Evolutionary conservation across 2,888 invertebrate species (phyloP), one percentile per base, ranked within the genome.

Genomic region (Nomada flava): DNA sequence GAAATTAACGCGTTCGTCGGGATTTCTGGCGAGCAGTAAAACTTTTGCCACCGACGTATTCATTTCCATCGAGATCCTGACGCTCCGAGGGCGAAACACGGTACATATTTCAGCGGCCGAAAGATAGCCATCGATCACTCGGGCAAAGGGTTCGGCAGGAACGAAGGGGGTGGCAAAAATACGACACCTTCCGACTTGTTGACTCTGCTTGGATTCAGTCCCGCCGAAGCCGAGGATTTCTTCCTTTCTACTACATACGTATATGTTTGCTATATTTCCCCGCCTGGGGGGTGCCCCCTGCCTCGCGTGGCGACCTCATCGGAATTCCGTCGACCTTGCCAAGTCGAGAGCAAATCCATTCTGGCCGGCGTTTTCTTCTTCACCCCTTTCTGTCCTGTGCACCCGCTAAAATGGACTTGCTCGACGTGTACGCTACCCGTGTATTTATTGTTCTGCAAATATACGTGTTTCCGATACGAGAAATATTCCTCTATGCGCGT

Each of bases 261-360:
- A 3, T 62, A n/a, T 44, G 23, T n/a, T 29, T 20, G 42, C 47
- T 57, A 13, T 10, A 26, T 64, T n/a, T 18, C 29, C 72, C 26
- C 26, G 26, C 26, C 26, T 26, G 1, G 26, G 26, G 26, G 26
- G 26, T 26, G 26, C 26, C 26, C 2, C 36, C 67, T 79, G 57
- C 62, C 57, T 59, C 68, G 74, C 76, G 84, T 73, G 82, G 86
- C 75, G 83, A 87, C 87, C 91, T 92, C 90, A 91, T 92, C 91
- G 89, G 90, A 91, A 92, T 92, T 92, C 91, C 88, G 87, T 85
- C 87, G 90, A 88, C 90, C 90, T 90, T 86, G 88, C 86, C 82
- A 85, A 84, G 71, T 80, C 86, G 87, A 89, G 90, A 90, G 90
- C 91, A 89, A 91, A 90, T 90, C 91, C 89, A 90, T 90, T 89